Evolutionary conservation across 2,797 vertebrate species (phyloP), one percentile per base, ranked within the genome.

Genomic region (Rhincodon typus): DNA sequence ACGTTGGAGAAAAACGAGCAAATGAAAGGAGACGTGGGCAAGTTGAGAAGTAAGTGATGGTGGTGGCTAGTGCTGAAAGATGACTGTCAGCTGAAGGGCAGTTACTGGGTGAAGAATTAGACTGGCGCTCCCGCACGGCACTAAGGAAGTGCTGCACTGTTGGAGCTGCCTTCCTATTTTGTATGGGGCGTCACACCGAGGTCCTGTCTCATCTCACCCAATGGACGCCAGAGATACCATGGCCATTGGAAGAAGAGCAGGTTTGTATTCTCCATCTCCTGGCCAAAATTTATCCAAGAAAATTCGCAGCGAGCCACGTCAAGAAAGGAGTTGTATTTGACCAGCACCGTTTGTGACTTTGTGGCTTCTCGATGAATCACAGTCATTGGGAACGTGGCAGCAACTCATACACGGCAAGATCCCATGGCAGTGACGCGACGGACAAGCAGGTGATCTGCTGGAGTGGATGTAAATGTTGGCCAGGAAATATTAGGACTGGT

Each of bases 1-100:
- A 98, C 97, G 97, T 98, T 97, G 96, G 99, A 99, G 97, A 98
- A 97, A 67, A 98, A 99, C n/a, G 98, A 99, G 97, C 98, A 97
- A 97, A 99, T 99, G 99, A 98, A 98, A 96, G 99, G 98, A 0
- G 98, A 99, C 0, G 99, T 99, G 96, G 98, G 98, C 67, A 98
- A 99, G 69, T 98, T 99, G 96, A 99, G 98, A 97, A 98, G 99
- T 99, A 97, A 98, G 99, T 57, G 34, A 70, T 6, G 13, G 10
- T 38, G 25, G 42, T 50, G n/a, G 69, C 17, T 57, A 17, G 25
- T 82, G n/a, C 79, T 6, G 3, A 46, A 23, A 8, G 23, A 6
- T 21, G 38, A 34, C 8, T 77, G 34, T 79, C 72, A 79, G 74
- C 34, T n/a, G 74, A n/a, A 34, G 34, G 15, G n/a, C 74, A 4